phyloP scores from a whole-genome alignment of 2,113 vertebrate genomes.

The Engraulis encrasicolus region DNA sequence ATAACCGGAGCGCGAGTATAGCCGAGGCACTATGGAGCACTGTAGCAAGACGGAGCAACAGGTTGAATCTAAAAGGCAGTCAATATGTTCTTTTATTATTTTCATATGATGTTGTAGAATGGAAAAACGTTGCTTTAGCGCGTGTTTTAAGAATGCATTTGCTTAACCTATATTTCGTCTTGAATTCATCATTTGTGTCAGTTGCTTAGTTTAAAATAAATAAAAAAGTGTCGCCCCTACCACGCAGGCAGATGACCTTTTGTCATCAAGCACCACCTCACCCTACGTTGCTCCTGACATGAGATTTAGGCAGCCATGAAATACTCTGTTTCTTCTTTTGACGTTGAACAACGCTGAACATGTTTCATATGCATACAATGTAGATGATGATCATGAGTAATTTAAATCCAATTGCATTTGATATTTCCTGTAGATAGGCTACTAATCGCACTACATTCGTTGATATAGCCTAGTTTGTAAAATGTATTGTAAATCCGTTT shows the following conservation, averaged over 20 bases:
- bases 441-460: too few relatives aligned
- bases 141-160: not conserved
- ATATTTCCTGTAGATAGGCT: too few relatives aligned
- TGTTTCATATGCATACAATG: not conserved
- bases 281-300: not conserved
- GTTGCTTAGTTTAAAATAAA: not conserved
- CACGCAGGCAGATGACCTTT: conserved; percentile 7
- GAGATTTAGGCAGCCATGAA: not conserved
- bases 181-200: too few relatives aligned
- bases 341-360: not conserved
- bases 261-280: not conserved
- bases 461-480: too few relatives aligned
- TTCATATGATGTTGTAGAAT: not conserved
- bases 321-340: not conserved
- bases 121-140: not conserved
- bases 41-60: conserved; percentile 51
- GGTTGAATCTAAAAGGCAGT: conserved; percentile 23
- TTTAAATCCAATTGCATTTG: not conserved
- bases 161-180: too few relatives aligned
- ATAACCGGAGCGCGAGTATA: not conserved
- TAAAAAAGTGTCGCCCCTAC: not conserved
- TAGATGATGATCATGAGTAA: not conserved
- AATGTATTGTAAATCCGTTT: too few relatives aligned
- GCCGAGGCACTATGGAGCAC: too few relatives aligned
- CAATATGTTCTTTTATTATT: not conserved